Conservation (phyloP, 2,888 invertebrate species). For the Pristionchus fissidentatus region DNA sequence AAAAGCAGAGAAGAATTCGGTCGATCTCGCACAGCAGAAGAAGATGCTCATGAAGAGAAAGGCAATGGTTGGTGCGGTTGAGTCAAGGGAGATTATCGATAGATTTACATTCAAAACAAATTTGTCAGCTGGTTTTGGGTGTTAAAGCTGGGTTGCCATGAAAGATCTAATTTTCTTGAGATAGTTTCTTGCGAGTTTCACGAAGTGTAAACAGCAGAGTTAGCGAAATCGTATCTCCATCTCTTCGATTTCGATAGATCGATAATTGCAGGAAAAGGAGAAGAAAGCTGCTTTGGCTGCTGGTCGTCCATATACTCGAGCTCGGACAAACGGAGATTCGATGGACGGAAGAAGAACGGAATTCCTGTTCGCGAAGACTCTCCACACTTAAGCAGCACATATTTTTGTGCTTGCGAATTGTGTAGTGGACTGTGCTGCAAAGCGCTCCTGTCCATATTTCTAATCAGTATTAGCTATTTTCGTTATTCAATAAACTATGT, state of each 20-base stretch:
- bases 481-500: background rate
- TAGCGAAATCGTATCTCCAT: no score
- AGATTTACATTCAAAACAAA: background rate
- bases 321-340: background rate
- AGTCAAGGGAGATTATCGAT: background rate
- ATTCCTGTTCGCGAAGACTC: background rate
- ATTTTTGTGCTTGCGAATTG: no score
- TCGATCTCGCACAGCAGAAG: background rate
- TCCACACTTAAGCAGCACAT: background rate
- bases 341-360: background rate
- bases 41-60: slow-evolving; percentile 28
- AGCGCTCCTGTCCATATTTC: background rate
- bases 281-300: background rate
- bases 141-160: no score
- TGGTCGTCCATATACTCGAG: background rate
- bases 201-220: no score
- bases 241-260: no score
- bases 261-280: background rate
- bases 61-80: slow-evolving; percentile 35
- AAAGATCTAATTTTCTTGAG: no score
- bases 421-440: no score
- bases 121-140: background rate
- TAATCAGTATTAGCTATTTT: background rate
- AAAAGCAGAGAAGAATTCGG: background rate
- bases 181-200: no score